phyloP scores from a whole-genome alignment of 2,888 invertebrate genomes.

The Macrosiphum euphorbiae region DNA sequence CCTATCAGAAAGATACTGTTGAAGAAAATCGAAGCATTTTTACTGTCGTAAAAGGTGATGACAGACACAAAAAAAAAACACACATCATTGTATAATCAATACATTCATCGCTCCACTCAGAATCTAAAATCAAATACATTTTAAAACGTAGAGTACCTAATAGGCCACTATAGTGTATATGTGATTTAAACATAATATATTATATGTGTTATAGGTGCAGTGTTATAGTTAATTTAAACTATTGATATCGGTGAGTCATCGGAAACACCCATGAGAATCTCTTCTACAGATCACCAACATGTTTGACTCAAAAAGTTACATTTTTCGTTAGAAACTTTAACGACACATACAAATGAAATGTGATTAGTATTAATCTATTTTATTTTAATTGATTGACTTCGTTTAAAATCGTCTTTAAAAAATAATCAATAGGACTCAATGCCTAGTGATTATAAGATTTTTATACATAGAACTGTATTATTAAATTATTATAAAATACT shows the following conservation, averaged over 20 bases:
- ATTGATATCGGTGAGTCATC: background rate
- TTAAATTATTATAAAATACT: background rate
- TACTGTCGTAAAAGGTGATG: too few relatives aligned
- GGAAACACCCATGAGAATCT: background rate
- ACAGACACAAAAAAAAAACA: too few relatives aligned
- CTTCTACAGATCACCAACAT: background rate
- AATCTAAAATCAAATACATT: background rate
- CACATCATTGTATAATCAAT: too few relatives aligned
- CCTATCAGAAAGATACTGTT: too few relatives aligned
- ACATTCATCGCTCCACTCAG: too few relatives aligned
- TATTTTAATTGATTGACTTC: background rate
- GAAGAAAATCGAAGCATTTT: too few relatives aligned
- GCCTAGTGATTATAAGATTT: background rate
- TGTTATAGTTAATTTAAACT: background rate
- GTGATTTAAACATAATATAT: background rate
- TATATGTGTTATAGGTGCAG: background rate
- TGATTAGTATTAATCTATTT: background rate
- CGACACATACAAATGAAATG: background rate
- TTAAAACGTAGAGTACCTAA: too few relatives aligned
- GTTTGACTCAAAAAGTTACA: background rate
- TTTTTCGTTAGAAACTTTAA: conserved; percentile 27
- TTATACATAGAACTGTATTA: background rate
- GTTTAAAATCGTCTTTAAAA: background rate
- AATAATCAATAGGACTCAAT: background rate
- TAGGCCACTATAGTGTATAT: conserved; percentile 4